Evolutionary conservation across 2,888 invertebrate species (phyloP).

Genomic region (Idaea straminata): DNA sequence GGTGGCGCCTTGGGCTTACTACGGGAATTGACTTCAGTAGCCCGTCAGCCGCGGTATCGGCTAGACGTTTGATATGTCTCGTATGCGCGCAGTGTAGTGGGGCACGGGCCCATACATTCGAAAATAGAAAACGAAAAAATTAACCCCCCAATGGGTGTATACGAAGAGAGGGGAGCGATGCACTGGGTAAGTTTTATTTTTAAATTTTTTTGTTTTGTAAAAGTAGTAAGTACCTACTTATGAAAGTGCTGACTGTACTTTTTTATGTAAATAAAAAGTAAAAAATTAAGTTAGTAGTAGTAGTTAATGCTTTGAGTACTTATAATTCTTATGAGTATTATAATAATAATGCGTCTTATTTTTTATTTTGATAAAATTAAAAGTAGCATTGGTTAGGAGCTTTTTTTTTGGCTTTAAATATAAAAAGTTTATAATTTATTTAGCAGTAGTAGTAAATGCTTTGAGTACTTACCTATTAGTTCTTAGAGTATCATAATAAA

Average conservation of each 20-base stretch:
- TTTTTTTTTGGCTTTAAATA: too few relatives aligned
- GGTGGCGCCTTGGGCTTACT: constrained; percentile 36
- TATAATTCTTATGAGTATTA: too few relatives aligned
- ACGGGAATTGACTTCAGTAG: constrained; percentile 43
- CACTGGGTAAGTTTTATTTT: constrained; percentile 87
- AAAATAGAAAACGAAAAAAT: constrained; percentile 76
- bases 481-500: too few relatives aligned
- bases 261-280: too few relatives aligned
- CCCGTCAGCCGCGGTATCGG: constrained; percentile 62
- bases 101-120: constrained; percentile 75
- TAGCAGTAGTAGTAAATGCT: too few relatives aligned
- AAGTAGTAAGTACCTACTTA: constrained; percentile 2
- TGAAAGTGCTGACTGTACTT: constrained; percentile 2
- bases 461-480: too few relatives aligned
- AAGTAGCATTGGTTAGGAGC: too few relatives aligned
- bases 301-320: too few relatives aligned
- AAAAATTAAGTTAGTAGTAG: too few relatives aligned
- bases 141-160: constrained; percentile 93
- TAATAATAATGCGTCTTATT: too few relatives aligned
- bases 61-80: constrained; percentile 56
- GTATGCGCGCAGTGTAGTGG: constrained; percentile 75
- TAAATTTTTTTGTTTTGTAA: constrained; percentile 12
- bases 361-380: too few relatives aligned
- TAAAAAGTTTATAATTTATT: too few relatives aligned
- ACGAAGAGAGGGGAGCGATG: constrained; percentile 94